A percentile compares a stretch with the other conserved stretches of the same genome.
Conservation (phyloP, 2,113 vertebrate genomes). For the Carettochelys insculpta region DNA sequence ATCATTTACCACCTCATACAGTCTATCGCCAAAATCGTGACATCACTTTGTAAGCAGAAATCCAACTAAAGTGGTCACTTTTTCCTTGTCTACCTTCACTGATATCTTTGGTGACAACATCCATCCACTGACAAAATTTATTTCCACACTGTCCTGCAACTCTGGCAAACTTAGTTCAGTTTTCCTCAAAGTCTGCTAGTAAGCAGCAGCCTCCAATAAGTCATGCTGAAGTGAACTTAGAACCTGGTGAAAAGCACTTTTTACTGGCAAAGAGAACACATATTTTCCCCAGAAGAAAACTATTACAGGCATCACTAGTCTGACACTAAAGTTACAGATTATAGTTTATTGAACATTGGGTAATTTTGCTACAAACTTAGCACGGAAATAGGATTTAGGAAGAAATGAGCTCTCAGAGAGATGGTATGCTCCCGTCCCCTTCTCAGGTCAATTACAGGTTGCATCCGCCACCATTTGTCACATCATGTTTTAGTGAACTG, state of each 20-base stretch:
- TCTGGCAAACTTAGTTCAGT: not conserved
- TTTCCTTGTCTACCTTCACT: not conserved
- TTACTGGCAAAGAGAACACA: not conserved
- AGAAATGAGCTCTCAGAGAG: not conserved
- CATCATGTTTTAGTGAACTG: not conserved
- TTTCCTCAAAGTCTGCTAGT: not conserved
- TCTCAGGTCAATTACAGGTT: not conserved
- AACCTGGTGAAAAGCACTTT: not conserved
- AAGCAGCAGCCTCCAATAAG: not conserved
- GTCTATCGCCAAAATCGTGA: not conserved
- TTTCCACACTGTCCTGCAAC: not conserved
- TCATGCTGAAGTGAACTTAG: not conserved
- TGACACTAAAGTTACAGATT: not conserved
- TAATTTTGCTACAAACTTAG: no score
- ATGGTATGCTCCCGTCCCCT: not conserved
- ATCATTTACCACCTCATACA: not conserved
- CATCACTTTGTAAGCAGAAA: not conserved
- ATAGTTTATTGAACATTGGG: no score
- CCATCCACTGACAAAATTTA: not conserved
- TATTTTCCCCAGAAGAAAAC: not conserved
- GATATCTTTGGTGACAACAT: not conserved
- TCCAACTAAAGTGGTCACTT: not conserved
- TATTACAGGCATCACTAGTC: not conserved
- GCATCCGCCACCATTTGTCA: not conserved
- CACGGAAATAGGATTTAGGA: not conserved